These are phyloP conservation scores for Taxidea taxus DNA, from an alignment of 2,113 vertebrate species.

Conservation along the genomic window DNA sequence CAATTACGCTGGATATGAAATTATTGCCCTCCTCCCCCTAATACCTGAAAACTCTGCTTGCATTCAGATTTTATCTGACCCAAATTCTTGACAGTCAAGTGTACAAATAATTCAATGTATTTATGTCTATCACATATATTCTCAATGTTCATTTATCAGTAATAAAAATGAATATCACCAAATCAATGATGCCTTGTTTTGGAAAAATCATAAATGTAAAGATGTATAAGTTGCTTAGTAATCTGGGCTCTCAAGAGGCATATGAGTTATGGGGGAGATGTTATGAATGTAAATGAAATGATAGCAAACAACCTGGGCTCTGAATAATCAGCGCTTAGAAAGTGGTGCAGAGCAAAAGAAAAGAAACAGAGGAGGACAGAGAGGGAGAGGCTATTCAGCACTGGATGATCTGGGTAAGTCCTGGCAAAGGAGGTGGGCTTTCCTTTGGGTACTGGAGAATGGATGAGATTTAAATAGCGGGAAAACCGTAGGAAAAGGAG, in stretches of 20 bases:
- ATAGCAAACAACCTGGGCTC: neutral
- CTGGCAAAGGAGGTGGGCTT: neutral
- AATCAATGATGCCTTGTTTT: neutral
- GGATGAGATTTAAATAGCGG: neutral
- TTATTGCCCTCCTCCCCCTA: neutral
- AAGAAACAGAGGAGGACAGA: neutral
- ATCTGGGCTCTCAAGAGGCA: neutral
- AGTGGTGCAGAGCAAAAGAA: neutral
- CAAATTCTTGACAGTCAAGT: neutral
- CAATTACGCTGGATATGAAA: neutral
- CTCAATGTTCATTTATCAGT: neutral
- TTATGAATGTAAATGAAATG: slow-evolving; percentile 10
- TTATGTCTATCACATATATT: neutral
- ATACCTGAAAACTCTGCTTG: neutral
- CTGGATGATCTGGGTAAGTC: neutral
- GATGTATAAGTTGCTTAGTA: neutral
- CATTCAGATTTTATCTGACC: neutral
- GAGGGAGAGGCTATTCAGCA: neutral
- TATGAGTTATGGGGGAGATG: neutral
- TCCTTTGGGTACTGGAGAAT: neutral
- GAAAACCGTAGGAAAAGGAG: neutral
- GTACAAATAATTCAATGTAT: neutral
- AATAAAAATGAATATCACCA: slow-evolving; percentile 1
- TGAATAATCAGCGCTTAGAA: neutral
- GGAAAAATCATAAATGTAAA: neutral